phyloP scores from a whole-genome alignment of 2,888 invertebrate genomes.

The Mythimna pallens region DNA sequence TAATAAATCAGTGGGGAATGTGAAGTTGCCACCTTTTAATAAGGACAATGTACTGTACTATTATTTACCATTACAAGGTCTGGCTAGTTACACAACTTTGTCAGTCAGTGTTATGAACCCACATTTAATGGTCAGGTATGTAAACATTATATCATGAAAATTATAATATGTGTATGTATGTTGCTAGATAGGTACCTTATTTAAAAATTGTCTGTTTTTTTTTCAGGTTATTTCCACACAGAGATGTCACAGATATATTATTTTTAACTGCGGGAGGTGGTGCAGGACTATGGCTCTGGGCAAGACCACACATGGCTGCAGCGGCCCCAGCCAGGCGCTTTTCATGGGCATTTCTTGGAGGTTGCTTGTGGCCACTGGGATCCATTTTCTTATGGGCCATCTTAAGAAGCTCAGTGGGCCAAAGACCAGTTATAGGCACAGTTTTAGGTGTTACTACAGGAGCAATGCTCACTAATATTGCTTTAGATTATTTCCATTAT shows the following conservation, averaged over 20 bases:
- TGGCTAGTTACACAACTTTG: slow-evolving; percentile 94
- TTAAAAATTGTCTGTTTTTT: not conserved
- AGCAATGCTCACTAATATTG: slow-evolving; percentile 91
- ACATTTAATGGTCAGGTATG: slow-evolving; percentile 93
- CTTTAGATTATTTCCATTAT: slow-evolving; percentile 92
- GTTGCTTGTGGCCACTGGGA: slow-evolving; percentile 96
- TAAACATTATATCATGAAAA: slow-evolving; percentile 14
- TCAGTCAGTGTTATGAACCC: slow-evolving; percentile 97
- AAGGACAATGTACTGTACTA: slow-evolving; percentile 93
- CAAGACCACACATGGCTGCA: slow-evolving; percentile 94
- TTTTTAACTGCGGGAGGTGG: slow-evolving; percentile 95
- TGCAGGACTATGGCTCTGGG: slow-evolving; percentile 95
- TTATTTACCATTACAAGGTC: slow-evolving; percentile 94
- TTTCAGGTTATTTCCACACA: slow-evolving; percentile 92
- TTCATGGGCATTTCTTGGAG: slow-evolving; percentile 94
- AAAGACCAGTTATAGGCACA: slow-evolving; percentile 92
- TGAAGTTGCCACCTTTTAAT: slow-evolving; percentile 92
- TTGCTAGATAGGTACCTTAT: too few species aligned
- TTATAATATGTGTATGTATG: too few species aligned
- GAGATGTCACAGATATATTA: slow-evolving; percentile 95
- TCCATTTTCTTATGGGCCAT: slow-evolving; percentile 97
- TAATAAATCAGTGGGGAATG: slow-evolving; percentile 82
- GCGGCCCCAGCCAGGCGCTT: slow-evolving; percentile 91
- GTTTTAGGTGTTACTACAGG: slow-evolving; percentile 93
- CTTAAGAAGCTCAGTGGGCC: slow-evolving; percentile 94